Percentiles rank a stretch among this genome's conserved stretches.
Evolutionary conservation across 2,797 vertebrate genomes (phyloP).

Genomic region (Otolemur crassicaudatus): DNA sequence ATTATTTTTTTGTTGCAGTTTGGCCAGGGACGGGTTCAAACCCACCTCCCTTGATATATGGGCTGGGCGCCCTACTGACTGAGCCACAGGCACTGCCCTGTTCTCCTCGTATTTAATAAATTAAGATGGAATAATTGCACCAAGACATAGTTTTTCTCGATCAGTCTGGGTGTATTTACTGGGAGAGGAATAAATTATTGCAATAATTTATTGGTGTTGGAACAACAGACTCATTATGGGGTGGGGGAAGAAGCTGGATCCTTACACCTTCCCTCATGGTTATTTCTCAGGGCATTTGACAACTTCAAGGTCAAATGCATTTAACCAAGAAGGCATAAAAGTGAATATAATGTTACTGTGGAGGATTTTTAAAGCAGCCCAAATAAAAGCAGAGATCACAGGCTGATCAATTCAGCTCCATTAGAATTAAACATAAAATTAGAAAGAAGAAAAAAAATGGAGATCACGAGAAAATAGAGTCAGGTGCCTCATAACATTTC

Average conservation of each 20-base stretch:
- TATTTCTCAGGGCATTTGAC: not conserved
- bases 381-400: not conserved
- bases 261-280: not conserved
- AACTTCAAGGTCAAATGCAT: not conserved
- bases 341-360: not conserved
- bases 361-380: not conserved
- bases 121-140: not conserved
- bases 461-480: not conserved
- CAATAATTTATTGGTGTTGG: not conserved
- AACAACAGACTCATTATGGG: not conserved
- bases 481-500: not conserved
- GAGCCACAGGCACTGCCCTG: no score
- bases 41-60: no score
- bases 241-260: not conserved
- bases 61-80: no score
- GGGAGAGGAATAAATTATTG: not conserved
- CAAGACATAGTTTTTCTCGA: not conserved
- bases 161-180: not conserved
- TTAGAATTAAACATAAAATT: not conserved
- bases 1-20: no score
- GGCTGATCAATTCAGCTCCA: not conserved
- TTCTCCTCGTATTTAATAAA: not conserved
- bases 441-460: not conserved
- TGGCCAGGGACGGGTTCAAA: no score
- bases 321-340: not conserved